A percentile compares a stretch with the other conserved stretches of the same genome.
phyloP scores from a whole-genome alignment of 2,888 invertebrate genomes.

The Drosophila prolongata region DNA sequence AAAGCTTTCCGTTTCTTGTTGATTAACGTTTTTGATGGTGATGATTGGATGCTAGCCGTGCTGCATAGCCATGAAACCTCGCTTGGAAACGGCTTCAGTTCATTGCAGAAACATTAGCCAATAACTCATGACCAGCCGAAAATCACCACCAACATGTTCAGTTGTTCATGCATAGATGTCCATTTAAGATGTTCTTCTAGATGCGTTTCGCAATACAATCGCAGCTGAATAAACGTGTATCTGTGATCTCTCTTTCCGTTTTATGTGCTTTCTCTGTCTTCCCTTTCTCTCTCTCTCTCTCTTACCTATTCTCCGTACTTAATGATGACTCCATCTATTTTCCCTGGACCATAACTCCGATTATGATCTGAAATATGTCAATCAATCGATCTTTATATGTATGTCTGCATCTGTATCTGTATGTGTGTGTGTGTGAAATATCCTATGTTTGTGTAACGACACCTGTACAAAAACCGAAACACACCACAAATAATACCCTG shows the following conservation, averaged over 20 bases:
- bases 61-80: slow-evolving; percentile 18
- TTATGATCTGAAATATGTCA: slow-evolving; percentile 7
- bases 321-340: slow-evolving; percentile 48
- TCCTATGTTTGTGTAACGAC: slow-evolving; percentile 35
- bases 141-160: slow-evolving; percentile 29
- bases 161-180: slow-evolving; percentile 29
- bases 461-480: slow-evolving; percentile 39
- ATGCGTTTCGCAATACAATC: slow-evolving; percentile 29
- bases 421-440: slow-evolving; percentile 39
- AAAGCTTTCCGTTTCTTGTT: slow-evolving; percentile 40
- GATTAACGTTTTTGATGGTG: slow-evolving; percentile 30
- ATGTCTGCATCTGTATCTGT: slow-evolving; percentile 58
- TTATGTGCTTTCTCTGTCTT: slow-evolving; percentile 76
- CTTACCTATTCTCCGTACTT: slow-evolving; percentile 38
- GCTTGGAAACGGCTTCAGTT: slow-evolving; percentile 49
- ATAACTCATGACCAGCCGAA: slow-evolving; percentile 23
- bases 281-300: slow-evolving; percentile 47
- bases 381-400: slow-evolving; percentile 39
- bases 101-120: slow-evolving; percentile 28
- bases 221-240: slow-evolving; percentile 66
- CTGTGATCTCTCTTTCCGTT: slow-evolving; percentile 80
- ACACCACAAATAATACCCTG: slow-evolving; percentile 29
- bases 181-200: slow-evolving; percentile 53
- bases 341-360: slow-evolving; percentile 4
- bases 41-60: slow-evolving; percentile 27